Evolutionary conservation across 2,797 vertebrate genomes (phyloP).

Genomic region (Meda fulgida): DNA sequence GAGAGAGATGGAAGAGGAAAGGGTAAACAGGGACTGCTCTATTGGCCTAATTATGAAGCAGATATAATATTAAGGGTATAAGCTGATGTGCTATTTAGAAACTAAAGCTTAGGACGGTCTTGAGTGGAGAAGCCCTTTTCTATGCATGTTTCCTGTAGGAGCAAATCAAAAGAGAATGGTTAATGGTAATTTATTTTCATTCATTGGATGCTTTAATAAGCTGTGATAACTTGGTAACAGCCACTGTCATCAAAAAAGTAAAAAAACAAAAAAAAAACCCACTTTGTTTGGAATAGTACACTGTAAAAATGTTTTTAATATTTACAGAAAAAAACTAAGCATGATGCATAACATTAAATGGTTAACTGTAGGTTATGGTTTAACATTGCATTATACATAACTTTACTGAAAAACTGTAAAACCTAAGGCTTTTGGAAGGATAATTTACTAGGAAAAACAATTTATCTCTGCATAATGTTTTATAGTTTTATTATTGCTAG

Average conservation of each 20-base stretch:
- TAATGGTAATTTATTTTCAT: slow-evolving; percentile 8
- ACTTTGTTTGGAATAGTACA: background rate
- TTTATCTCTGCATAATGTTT: background rate
- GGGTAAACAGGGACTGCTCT: slow-evolving; percentile 57
- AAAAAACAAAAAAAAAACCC: no score
- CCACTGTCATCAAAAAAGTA: background rate
- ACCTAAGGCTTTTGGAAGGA: background rate
- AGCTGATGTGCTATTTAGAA: slow-evolving; percentile 36
- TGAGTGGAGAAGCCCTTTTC: background rate
- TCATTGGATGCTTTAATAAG: background rate
- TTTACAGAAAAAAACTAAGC: background rate
- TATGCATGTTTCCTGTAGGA: background rate
- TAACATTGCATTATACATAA: background rate
- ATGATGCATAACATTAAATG: background rate
- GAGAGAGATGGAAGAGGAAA: slow-evolving; percentile 46
- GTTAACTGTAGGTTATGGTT: background rate
- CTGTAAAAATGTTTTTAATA: background rate
- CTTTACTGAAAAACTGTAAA: background rate
- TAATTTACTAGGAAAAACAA: background rate
- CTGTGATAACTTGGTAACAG: background rate
- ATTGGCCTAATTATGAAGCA: slow-evolving; percentile 57
- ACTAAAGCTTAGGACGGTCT: background rate
- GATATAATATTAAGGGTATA: slow-evolving; percentile 47
- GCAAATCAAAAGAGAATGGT: slow-evolving; percentile 1
- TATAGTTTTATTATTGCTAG: background rate